Evolutionary conservation across 2,113 vertebrate genomes (phyloP).

Genomic region (Reinhardtius hippoglossoides): DNA sequence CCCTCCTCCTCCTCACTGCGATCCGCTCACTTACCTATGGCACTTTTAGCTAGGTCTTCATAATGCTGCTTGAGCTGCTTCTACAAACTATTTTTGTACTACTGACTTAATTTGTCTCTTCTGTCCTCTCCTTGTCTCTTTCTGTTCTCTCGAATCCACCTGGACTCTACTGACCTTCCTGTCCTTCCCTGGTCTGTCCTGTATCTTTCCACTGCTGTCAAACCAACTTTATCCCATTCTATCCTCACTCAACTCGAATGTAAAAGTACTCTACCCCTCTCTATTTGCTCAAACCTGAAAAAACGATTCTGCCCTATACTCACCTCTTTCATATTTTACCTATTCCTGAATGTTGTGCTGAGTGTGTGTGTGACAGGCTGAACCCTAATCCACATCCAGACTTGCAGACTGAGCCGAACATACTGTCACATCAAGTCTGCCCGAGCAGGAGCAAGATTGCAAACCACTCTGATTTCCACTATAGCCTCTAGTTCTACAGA

Average conservation of each 20-base stretch:
- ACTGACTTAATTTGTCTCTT: not conserved
- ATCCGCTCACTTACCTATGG: not conserved
- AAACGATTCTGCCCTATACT: not conserved
- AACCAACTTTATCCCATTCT: slow-evolving; percentile 1
- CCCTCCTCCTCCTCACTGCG: not conserved
- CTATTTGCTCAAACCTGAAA: not conserved
- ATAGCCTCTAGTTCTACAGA: not conserved
- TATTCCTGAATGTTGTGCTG: not conserved
- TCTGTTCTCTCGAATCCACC: slow-evolving; percentile 13
- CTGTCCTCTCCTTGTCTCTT: not conserved
- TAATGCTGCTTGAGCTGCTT: not conserved
- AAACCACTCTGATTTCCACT: not conserved
- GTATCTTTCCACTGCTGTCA: slow-evolving; percentile 7
- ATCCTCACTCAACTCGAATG: not conserved
- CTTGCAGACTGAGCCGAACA: not conserved
- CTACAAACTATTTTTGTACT: not conserved
- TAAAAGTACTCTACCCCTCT: not conserved
- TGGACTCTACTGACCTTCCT: slow-evolving; percentile 16
- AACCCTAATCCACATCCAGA: not conserved
- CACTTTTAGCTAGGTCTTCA: not conserved
- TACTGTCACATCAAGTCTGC: not conserved
- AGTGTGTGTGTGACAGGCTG: not conserved
- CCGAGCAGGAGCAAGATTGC: not conserved
- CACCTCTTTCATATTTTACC: no score
- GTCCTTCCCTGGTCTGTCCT: not conserved